Percentiles rank a stretch among this genome's conserved stretches.
These are phyloP conservation scores for Bombus balteatus DNA, from an alignment of 1,140 invertebrate species.

Conservation along the genomic window DNA sequence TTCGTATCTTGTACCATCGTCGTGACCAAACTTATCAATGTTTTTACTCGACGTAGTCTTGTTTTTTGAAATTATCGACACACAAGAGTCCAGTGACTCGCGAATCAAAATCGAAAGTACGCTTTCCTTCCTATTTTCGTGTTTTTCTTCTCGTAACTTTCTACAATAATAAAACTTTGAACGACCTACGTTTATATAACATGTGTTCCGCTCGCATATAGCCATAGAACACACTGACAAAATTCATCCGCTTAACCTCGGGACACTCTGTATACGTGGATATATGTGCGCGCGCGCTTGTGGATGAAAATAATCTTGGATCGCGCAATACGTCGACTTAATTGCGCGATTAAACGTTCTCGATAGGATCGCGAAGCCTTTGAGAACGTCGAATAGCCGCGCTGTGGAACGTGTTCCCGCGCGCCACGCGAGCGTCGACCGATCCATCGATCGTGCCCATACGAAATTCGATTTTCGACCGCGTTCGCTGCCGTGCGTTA, in stretches of 20 bases:
- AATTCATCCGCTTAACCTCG: not conserved
- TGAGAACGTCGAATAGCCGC: not conserved
- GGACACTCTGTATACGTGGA: not conserved
- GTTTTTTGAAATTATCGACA: too few species aligned
- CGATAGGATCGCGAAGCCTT: conserved; percentile 31
- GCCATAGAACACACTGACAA: not conserved
- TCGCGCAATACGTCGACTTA: conserved; percentile 25
- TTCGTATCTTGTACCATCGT: fast-evolving
- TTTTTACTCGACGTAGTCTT: too few species aligned
- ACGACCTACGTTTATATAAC: too few species aligned
- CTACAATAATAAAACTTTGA: too few species aligned
- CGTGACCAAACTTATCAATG: fast-evolving
- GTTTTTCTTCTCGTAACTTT: too few species aligned
- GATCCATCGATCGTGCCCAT: conserved; percentile 12
- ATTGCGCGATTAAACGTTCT: conserved; percentile 36
- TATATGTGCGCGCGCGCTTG: not conserved
- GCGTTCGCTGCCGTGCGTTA: not conserved
- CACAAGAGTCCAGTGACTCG: too few species aligned
- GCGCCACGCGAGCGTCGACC: not conserved
- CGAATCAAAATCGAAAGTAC: too few species aligned
- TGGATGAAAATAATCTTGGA: conserved; percentile 22
- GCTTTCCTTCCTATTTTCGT: too few species aligned
- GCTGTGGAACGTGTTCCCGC: not conserved
- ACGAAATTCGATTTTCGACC: conserved; percentile 36
- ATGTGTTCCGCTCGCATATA: fast-evolving